Evolutionary conservation across 2,888 invertebrate genomes (phyloP), one percentile per base, ranked within the genome.

Genomic region (Zelleria hepariella): DNA sequence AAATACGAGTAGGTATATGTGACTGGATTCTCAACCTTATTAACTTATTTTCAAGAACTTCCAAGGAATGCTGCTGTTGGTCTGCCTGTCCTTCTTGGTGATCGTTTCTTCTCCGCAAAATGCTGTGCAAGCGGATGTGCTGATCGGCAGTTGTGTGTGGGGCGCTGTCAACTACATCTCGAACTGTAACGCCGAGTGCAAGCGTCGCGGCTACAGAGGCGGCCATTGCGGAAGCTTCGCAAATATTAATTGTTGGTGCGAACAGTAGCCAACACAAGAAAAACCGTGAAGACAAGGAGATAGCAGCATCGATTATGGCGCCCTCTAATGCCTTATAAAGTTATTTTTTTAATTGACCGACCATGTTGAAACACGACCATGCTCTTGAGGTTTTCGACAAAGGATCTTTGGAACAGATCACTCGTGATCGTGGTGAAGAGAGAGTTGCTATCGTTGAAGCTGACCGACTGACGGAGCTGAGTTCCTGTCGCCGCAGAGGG

Each of bases 401-500:
- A 60, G 6, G 58, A 58, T 24, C 60, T 21, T 1, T 47, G 49
- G 57, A 66, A 63, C 15, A 67, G 26, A 20, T 62, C 63, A 5
- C 58, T 57, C 0, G 65, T 62, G 24, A 67, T 59, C 23, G 56
- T 60, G 23, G 62, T 59, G 53, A 66, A 65, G 1, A 63, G 57
- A 18, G 65, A 66, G 25, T 65, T 56, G 2, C 27, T 26, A 27
- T 63, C 58, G 49, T 57, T 47, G 42, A 67, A 67, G 0, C 65
- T 63, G 59, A 66, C 62, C n/a, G n/a, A n/a, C n/a, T n/a, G n/a
- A n/a, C n/a, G n/a, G n/a, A n/a, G n/a, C n/a, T n/a, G n/a, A n/a
- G 51, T 60, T 64, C 25, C 65, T 57, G 7, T 67, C 56, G 15
- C 66, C 67, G 6, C 64, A 63, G 4, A 67, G 59, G 4, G 65